Evolutionary conservation across 2,797 vertebrate species (phyloP).

Genomic region (Enteromius anoplus): DNA sequence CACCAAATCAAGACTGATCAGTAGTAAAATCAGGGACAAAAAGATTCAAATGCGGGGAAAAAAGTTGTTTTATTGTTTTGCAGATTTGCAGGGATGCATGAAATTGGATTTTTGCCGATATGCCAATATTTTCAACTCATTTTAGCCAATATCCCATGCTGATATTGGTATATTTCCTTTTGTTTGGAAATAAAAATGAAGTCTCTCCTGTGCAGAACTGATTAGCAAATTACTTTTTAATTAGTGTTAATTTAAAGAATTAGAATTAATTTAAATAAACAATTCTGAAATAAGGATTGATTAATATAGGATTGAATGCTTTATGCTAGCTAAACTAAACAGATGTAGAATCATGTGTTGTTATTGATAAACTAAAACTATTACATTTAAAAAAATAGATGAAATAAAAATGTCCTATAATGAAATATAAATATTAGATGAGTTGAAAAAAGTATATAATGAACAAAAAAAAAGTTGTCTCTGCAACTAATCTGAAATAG

Average conservation of each 20-base stretch:
- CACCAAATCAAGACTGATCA: neutral
- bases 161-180: no score
- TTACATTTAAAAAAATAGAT: neutral
- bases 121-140: no score
- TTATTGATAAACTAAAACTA: neutral
- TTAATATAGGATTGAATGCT: neutral
- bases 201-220: no score
- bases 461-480: neutral
- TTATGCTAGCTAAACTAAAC: neutral
- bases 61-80: neutral
- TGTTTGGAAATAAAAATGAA: no score
- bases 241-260: no score
- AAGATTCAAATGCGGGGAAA: no score
- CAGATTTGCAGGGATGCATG: neutral
- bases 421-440: neutral
- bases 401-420: neutral
- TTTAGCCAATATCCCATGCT: no score
- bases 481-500: neutral
- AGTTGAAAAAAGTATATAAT: neutral
- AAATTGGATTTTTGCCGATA: no score
- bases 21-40: neutral
- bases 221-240: no score
- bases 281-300: neutral
- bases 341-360: neutral
- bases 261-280: no score